These are phyloP conservation scores for Sebastes trivittatus DNA, from an alignment of 2,797 vertebrate species.

Conservation along the genomic window DNA sequence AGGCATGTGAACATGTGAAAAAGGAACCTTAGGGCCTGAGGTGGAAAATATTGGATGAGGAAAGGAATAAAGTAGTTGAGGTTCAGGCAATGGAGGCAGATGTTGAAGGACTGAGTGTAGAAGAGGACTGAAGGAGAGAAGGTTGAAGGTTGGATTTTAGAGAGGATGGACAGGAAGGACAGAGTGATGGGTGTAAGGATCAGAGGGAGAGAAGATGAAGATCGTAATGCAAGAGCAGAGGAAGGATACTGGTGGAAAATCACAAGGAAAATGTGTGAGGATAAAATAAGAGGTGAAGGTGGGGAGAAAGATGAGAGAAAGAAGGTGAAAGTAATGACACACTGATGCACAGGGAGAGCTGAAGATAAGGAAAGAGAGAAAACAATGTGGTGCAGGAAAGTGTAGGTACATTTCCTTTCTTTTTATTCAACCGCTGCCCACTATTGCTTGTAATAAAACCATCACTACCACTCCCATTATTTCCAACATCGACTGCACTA, in stretches of 20 bases:
- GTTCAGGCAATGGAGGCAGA: neutral
- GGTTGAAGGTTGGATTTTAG: neutral
- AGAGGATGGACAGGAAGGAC: neutral
- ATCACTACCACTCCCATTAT: neutral
- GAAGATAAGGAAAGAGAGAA: neutral
- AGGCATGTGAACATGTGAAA: conserved; percentile 1
- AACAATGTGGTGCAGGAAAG: neutral
- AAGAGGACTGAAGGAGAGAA: neutral
- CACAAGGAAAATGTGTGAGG: neutral
- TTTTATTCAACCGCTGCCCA: neutral
- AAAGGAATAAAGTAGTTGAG: neutral
- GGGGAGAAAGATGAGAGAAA: neutral
- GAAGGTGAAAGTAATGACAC: conserved; percentile 1
- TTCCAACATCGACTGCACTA: neutral
- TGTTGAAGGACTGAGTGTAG: neutral
- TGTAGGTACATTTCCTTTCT: neutral
- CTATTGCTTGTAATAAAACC: conserved; percentile 9
- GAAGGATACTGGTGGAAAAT: neutral
- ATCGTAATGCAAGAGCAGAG: neutral
- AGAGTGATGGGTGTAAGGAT: neutral
- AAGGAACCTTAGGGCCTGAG: neutral
- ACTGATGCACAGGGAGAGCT: neutral
- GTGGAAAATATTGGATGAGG: conserved; percentile 3
- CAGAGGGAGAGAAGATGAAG: neutral
- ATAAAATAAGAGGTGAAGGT: neutral